Percentiles rank a stretch among this genome's conserved stretches.
These are phyloP conservation scores for Neotoxoptera formosana DNA, from an alignment of 1,140 invertebrate genomes.

Conservation along the genomic window DNA sequence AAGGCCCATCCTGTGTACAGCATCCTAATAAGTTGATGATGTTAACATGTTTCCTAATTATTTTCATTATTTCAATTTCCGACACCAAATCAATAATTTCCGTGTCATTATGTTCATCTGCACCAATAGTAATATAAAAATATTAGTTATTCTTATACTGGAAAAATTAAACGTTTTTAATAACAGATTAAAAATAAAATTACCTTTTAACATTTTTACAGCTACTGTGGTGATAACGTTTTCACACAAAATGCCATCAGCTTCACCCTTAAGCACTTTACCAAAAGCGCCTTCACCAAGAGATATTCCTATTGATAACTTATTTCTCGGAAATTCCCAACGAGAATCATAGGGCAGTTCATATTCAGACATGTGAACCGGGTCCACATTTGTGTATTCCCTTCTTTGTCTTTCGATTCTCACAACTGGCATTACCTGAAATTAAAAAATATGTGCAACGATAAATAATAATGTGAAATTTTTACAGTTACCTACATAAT, in stretches of 20 bases:
- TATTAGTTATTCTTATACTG: too few species aligned
- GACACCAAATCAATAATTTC: slow-evolving; percentile 96
- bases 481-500: too few species aligned
- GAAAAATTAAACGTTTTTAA: not conserved
- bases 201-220: slow-evolving; percentile 99
- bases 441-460: not conserved
- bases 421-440: slow-evolving; percentile 80
- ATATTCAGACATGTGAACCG: slow-evolving; percentile 81
- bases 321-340: slow-evolving; percentile 89
- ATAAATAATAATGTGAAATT: too few species aligned
- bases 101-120: slow-evolving; percentile 93
- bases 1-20: slow-evolving; percentile 92
- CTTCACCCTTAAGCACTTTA: slow-evolving; percentile 89
- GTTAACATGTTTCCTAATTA: slow-evolving; percentile 97
- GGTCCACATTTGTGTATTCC: slow-evolving; percentile 61
- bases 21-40: slow-evolving; percentile 97
- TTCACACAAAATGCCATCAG: slow-evolving; percentile 74
- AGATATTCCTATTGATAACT: slow-evolving; percentile 78
- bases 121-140: not conserved
- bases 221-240: slow-evolving; percentile 82
- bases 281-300: slow-evolving; percentile 96
- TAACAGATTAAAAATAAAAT: too few species aligned
- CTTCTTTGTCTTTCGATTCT: slow-evolving; percentile 87
- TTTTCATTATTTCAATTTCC: slow-evolving; percentile 99
- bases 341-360: slow-evolving; percentile 89